Base-by-base conservation (phyloP, 2,797 vertebrate genomes). In the Neopelma chrysocephalum region DNA sequence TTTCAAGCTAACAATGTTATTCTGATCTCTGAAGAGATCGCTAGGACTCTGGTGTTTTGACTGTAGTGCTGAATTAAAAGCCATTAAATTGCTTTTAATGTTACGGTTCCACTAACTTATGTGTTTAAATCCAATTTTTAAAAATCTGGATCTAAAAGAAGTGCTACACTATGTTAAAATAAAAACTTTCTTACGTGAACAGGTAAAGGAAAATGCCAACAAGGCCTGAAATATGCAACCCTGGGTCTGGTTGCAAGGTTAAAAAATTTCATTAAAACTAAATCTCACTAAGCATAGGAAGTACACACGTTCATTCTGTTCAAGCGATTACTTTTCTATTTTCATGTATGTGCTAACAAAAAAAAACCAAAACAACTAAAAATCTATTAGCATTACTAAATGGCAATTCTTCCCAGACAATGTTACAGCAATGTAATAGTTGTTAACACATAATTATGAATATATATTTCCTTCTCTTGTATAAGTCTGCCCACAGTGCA, bases 281-380 rank as follows among this genome's bases (percentile, higher is more conserved):
- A 76, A 40, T 51, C 42, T 65, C n/a, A 58, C 26, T 29, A 82
- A 81, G 43, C 1, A 0, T 8, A 45, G 12, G 11, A 60, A 50
- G 3, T 4, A 25, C 1, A 29, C 5, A 21, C 3, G 36, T 27
- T n/a, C 15, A 22, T 32, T 42, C 34, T 53, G 29, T n/a, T 64
- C 29, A 29, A 91, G 32, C 1, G 1, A 75, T 61, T 83, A 50
- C 42, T 64, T 87, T 23, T 61, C 3, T 61, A 54, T 86, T 86
- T 92, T 71, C 29, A 86, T 56, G 40, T 45, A 72, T 9, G 36
- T 48, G 32, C 9, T 68, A 83, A 73, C 14, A 77, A 70, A 26
- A 79, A 38, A 53, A 60, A 19, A 1, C n/a, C n/a, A 1, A 53
- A 2, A 1, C 0, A 25, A 25, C 27, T 40, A 32, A 64, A 53